Conservation (phyloP, 2,797 vertebrate genomes). For the Sphaeramia orbicularis region DNA sequence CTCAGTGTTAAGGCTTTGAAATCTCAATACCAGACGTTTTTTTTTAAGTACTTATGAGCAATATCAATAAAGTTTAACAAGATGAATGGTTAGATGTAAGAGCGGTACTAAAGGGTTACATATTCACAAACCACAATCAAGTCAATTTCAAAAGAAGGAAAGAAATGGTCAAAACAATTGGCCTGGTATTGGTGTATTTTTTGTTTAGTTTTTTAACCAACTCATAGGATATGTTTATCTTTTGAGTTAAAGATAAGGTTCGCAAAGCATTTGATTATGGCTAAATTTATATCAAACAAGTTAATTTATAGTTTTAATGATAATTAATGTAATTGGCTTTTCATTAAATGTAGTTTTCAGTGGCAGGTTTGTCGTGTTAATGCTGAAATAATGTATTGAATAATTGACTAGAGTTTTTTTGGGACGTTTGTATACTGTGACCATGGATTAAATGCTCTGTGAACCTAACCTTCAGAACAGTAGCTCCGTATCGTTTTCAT, state of each 20-base stretch:
- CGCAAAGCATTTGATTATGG: constrained; percentile 83
- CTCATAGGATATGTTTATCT: constrained; percentile 75
- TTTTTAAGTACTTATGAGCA: constrained; percentile 73
- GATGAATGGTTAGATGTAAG: constrained; percentile 61
- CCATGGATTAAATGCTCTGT: constrained; percentile 75
- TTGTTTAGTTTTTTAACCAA: constrained; percentile 51
- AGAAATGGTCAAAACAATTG: constrained; percentile 73
- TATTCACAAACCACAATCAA: constrained; percentile 83
- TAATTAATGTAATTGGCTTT: constrained; percentile 33
- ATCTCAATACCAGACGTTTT: constrained; percentile 81
- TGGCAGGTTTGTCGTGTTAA: too few species aligned
- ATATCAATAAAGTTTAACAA: constrained; percentile 57
- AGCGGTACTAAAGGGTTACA: constrained; percentile 78
- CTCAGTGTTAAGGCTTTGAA: constrained; percentile 86
- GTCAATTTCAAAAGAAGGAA: constrained; percentile 74
- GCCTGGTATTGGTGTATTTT: constrained; percentile 76
- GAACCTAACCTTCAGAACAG: constrained; percentile 79
- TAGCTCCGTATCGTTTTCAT: constrained; percentile 58
- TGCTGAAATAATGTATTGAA: too few species aligned
- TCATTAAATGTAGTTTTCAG: too few species aligned
- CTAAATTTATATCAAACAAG: too few species aligned
- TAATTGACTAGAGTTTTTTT: too few species aligned
- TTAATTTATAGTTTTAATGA: constrained; percentile 29
- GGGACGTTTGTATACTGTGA: constrained; percentile 53
- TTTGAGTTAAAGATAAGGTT: constrained; percentile 78